phyloP scores from a whole-genome alignment of 1,140 invertebrate species.

The Macrocentrus cingulum region DNA sequence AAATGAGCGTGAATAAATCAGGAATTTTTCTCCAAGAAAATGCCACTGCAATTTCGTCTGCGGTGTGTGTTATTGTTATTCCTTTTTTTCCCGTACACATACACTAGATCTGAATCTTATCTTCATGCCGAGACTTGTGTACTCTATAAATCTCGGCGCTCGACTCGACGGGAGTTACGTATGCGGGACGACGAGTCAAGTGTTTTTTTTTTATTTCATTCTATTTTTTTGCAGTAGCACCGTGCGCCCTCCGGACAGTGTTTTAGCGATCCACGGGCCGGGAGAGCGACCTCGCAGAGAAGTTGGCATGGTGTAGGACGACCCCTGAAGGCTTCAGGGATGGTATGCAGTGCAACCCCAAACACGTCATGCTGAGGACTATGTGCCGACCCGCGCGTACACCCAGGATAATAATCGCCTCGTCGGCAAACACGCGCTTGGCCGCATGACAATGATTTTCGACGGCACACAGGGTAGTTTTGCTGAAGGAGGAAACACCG shows the following conservation, averaged over 20 bases:
- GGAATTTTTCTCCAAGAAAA: neutral
- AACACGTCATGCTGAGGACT: neutral
- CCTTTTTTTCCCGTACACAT: neutral
- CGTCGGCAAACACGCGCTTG: slow-evolving; percentile 1
- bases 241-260: neutral
- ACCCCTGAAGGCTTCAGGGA: too few relatives aligned
- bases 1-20: neutral
- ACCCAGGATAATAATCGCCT: slow-evolving; percentile 9
- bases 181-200: slow-evolving; percentile 14
- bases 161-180: neutral
- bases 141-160: slow-evolving; percentile 11
- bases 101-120: slow-evolving; percentile 5
- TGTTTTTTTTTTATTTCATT: neutral
- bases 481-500: neutral
- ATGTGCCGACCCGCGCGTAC: neutral
- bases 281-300: too few relatives aligned
- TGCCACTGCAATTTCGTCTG: neutral
- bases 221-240: neutral
- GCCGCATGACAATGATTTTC: slow-evolving; percentile 15
- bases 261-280: neutral
- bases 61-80: slow-evolving; percentile 10
- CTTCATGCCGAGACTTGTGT: slow-evolving; percentile 1
- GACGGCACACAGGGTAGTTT: too few relatives aligned
- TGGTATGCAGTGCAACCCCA: neutral
- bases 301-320: too few relatives aligned